Evolutionary conservation across 2,113 vertebrate genomes (phyloP).

Genomic region (Vanacampus margaritifer): DNA sequence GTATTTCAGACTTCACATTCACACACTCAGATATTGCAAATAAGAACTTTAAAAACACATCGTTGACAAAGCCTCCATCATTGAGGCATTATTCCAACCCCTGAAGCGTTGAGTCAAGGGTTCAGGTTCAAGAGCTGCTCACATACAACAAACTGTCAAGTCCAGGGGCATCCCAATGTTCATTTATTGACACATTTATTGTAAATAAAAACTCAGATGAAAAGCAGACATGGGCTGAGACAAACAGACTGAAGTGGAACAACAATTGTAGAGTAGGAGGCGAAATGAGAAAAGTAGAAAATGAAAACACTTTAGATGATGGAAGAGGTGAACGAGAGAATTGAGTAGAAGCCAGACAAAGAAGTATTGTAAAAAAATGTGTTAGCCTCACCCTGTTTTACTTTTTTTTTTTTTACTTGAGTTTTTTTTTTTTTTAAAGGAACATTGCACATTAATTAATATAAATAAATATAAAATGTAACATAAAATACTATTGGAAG

Average conservation of each 20-base stretch:
- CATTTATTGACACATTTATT: slow-evolving; percentile 25
- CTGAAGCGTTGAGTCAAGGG: slow-evolving; percentile 23
- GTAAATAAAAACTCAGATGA: slow-evolving; percentile 23
- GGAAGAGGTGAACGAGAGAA: background rate
- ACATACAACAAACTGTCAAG: slow-evolving; percentile 24
- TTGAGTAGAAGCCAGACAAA: no score
- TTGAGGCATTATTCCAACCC: no score
- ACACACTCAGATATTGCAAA: no score
- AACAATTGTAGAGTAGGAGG: background rate
- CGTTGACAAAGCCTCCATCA: no score
- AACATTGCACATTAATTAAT: no score
- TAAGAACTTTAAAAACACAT: no score
- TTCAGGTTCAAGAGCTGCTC: slow-evolving; percentile 25
- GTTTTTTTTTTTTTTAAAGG: no score
- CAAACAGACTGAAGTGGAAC: background rate
- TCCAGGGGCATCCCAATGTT: slow-evolving; percentile 12
- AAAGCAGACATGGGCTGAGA: slow-evolving; percentile 6
- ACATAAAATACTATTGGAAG: no score
- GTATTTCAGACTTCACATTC: background rate
- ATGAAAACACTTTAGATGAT: background rate
- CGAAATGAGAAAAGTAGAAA: background rate
- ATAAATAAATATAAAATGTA: no score
- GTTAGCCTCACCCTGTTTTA: no score
- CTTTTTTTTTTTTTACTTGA: no score
- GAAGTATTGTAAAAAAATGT: no score